Base-by-base conservation (phyloP, 2,888 invertebrate species). In the Lysandra coridon region DNA sequence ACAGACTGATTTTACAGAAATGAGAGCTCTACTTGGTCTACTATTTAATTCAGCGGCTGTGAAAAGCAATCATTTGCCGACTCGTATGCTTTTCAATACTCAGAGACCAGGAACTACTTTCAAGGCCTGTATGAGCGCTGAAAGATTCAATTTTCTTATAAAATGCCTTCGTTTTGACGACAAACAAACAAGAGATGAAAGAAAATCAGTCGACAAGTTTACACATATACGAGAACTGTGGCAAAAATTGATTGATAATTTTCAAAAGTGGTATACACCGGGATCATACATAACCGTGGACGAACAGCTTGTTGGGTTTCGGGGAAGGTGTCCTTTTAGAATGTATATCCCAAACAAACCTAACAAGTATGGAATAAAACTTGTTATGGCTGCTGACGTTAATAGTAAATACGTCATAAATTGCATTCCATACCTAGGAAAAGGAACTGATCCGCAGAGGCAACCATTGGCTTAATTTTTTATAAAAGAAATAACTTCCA, bases 181-280 rank as follows among this genome's bases (percentile, higher is more conserved):
- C 79, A 79, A 80, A 79, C 79, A 73, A 78, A 82, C 49, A 80
- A 57, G 73, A 73, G 74, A 79, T 37, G 60, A 5, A n/a, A 60
- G n/a, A 60, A 17, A 60, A 60, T 2, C 4, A 73, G 53, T 37
- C 57, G 14, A 80, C 81, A 40, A 5, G 60, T 60, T 60, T n/a
- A 12, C 60, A 60, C 60, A 17, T 5, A 82, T 82, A 17, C 80
- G 81, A 57, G 17, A 79, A 53, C 53, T 81, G 40, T 81, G 81
- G 81, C 79, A 82, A 73, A 80, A 78, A 7, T 78, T 83, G 44
- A 82, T 83, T 30, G 79, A 79, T 33, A 78, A 82, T 2, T 83
- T 80, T 57, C 79, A 30, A 37, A 40, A 80, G 73, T 80, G 79
- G 79, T 83, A 82, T 80, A 82, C 76, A 33, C 82, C 82, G 40